These are phyloP conservation scores for Aegithalos caudatus DNA, from an alignment of 2,113 vertebrate species.

Conservation along the genomic window DNA sequence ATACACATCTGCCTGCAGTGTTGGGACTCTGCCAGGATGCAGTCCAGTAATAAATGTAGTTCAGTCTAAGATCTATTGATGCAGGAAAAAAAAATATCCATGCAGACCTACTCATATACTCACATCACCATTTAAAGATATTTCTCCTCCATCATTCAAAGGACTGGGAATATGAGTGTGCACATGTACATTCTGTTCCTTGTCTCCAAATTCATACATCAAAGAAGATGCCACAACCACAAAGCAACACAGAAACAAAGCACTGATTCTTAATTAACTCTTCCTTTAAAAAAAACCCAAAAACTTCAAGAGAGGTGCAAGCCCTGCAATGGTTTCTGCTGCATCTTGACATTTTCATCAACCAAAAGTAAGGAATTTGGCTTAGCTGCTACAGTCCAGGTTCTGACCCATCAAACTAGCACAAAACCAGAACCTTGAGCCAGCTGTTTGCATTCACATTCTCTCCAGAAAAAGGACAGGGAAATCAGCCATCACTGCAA, in stretches of 20 bases:
- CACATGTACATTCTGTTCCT: background rate
- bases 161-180: background rate
- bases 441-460: background rate
- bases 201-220: background rate
- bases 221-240: background rate
- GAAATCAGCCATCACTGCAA: background rate
- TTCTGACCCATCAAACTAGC: background rate
- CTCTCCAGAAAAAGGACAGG: background rate
- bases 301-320: background rate
- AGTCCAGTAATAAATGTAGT: background rate
- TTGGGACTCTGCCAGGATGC: conserved; percentile 41
- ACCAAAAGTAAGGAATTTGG: background rate
- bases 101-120: background rate
- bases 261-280: background rate
- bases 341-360: background rate
- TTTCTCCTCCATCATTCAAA: background rate
- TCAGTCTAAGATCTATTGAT: background rate
- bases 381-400: background rate
- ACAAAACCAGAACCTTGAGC: background rate
- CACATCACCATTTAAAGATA: conserved; percentile 37
- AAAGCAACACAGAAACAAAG: background rate
- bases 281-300: background rate
- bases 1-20: conserved; percentile 34
- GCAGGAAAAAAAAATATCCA: background rate
- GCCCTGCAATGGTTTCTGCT: background rate